A percentile compares a stretch with the other conserved stretches of the same genome.
These are phyloP conservation scores for Formica aserva DNA, from an alignment of 2,888 invertebrate genomes.

Conservation along the genomic window DNA sequence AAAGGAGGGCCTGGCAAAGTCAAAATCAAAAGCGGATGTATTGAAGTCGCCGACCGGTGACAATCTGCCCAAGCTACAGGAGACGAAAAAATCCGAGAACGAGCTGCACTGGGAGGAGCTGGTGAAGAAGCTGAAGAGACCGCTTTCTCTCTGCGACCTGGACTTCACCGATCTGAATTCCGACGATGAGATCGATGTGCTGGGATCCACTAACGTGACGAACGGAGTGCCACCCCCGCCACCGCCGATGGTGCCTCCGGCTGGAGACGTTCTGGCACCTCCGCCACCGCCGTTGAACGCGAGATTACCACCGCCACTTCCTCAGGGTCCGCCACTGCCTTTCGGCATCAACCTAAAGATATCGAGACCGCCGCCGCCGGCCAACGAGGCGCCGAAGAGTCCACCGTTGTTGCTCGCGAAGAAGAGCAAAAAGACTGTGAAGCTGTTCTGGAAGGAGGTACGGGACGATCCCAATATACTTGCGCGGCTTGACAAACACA, in stretches of 20 bases:
- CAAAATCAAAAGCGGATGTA: conserved; percentile 93
- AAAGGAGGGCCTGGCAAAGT: conserved; percentile 96
- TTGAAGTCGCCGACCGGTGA: conserved; percentile 91
- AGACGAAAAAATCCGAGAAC: conserved; percentile 95
- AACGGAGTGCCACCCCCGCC: conserved; percentile 92
- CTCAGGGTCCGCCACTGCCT: conserved; percentile 84
- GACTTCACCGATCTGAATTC: conserved; percentile 97
- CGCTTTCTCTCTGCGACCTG: conserved; percentile 95
- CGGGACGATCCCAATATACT: conserved; percentile 91
- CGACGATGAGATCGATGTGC: conserved; percentile 94
- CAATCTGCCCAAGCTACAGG: conserved; percentile 88
- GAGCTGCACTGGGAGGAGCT: conserved; percentile 98
- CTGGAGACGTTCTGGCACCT: conserved; percentile 85
- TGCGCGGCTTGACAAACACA: conserved; percentile 86
- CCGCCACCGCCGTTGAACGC: conserved; percentile 86
- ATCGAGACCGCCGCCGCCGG: conserved; percentile 65
- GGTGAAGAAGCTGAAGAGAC: conserved; percentile 91
- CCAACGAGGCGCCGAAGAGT: conserved; percentile 77
- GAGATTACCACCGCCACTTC: conserved; percentile 86
- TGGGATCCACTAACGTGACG: conserved; percentile 89
- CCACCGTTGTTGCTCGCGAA: conserved; percentile 86
- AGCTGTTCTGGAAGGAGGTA: conserved; percentile 99
- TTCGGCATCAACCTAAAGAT: conserved; percentile 83
- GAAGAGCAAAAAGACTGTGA: conserved; percentile 98
- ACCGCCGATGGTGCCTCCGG: conserved; percentile 90